Base-by-base conservation (phyloP, 2,113 vertebrate species). In the Tiliqua scincoides region DNA sequence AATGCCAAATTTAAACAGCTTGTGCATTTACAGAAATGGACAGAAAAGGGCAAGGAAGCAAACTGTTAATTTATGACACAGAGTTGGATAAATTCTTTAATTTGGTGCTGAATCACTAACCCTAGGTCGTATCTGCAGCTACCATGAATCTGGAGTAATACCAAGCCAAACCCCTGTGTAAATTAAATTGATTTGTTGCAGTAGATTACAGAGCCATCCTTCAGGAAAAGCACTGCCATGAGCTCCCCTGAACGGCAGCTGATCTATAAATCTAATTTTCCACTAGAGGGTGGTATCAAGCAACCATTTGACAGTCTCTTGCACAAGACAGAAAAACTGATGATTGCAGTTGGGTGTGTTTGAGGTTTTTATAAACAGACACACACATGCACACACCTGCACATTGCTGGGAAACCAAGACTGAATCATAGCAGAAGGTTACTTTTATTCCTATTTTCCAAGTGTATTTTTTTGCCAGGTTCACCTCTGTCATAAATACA, bases 271-370 rank as follows among this genome's bases (percentile, higher is more conserved):
- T 5, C 4, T 9, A 3, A 27, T 0, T 25, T 52, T 40, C 93
- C 95, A 88, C 93, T 92, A 95, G 96, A 70, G 94, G 95, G 96
- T 23, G 61, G 82, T 67, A 59, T 20, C 54, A 88, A 27, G 27
- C 92, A 84, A n/a, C 61, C 74, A 15, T 48, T 32, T 65, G 77
- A n/a, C 2, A 20, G 32, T 62, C 48, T 43, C 7, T n/a, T 84
- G 9, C 9, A 48, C 68, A 80, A 35, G n/a, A 35, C 10, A 48
- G 27, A n/a, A 52, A 86, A 78, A n/a, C 3, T 21, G 27, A 21
- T 37, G 61, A 76, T 21, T 70, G 25, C 2, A 71, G 1, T 74
- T 17, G 71, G 57, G 57, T 62, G 71, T 25, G 48, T 21, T 73
- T 37, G 73, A 61, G 27, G 27, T 52, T 25, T 40, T 40, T 21